Percentiles rank a stretch among this genome's conserved stretches.
These are phyloP conservation scores for Spatulosminthurus flaviceps DNA, from an alignment of 2,888 invertebrate species.

Conservation along the genomic window DNA sequence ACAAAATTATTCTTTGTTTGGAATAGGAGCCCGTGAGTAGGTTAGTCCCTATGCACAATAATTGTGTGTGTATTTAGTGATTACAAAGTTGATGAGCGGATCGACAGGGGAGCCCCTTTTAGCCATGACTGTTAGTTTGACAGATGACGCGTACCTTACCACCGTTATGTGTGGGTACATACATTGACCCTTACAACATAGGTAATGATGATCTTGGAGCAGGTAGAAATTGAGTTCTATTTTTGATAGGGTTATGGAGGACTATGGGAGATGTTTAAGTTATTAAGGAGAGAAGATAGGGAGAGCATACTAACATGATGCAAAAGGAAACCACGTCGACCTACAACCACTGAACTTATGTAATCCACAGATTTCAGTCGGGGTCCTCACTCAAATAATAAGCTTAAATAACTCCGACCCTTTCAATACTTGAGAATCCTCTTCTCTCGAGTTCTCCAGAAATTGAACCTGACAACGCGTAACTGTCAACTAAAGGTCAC, in stretches of 20 bases:
- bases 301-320: neutral
- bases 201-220: no score
- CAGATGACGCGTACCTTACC: no score
- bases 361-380: neutral
- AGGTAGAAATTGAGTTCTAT: no score
- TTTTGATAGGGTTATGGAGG: neutral
- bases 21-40: neutral
- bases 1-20: slow-evolving; percentile 24
- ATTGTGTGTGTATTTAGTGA: no score
- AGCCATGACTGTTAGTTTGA: no score
- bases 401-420: neutral
- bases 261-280: neutral
- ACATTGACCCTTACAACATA: no score
- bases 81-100: no score
- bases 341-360: neutral
- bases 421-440: no score
- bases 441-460: neutral
- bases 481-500: neutral
- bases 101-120: no score
- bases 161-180: no score
- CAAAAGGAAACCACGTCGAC: neutral
- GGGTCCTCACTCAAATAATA: slow-evolving; percentile 13
- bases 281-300: neutral
- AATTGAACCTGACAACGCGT: neutral
- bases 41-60: no score